phyloP scores from a whole-genome alignment of 2,888 invertebrate species.

The Tetragonula carbonaria region DNA sequence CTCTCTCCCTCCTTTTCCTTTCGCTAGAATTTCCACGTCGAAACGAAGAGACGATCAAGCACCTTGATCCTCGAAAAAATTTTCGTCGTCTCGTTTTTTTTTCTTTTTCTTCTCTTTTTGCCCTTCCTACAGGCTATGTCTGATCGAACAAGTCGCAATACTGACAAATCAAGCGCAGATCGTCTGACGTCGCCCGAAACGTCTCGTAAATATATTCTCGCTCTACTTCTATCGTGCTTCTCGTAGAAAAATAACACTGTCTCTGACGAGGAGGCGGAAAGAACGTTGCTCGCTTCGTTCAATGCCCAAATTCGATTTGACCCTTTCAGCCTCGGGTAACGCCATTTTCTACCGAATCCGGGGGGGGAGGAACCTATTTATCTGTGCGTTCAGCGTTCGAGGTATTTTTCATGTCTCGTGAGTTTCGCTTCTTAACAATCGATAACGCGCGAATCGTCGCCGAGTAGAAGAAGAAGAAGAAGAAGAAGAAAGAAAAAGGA shows the following conservation, averaged over 20 bases:
- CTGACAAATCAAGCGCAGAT: constrained; percentile 3
- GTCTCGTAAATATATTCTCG: constrained; percentile 15
- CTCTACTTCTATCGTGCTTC: constrained; percentile 42
- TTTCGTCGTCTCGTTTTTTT: background rate
- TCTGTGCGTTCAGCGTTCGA: background rate
- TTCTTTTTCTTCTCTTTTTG: too few relatives aligned
- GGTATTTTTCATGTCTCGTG: background rate
- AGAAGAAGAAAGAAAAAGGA: background rate
- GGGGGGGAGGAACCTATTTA: background rate
- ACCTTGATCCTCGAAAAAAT: constrained; percentile 23
- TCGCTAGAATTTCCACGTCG: background rate
- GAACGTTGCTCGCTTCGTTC: constrained; percentile 52
- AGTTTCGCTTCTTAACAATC: background rate
- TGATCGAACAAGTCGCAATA: constrained; percentile 12
- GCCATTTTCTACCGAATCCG: background rate
- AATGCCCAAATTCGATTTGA: constrained; percentile 37
- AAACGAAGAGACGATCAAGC: background rate
- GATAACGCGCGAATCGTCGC: too few relatives aligned
- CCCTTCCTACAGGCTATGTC: background rate
- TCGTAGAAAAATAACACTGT: constrained; percentile 69
- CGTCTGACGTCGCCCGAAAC: background rate
- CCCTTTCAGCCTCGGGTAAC: constrained; percentile 32
- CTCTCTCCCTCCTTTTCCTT: background rate
- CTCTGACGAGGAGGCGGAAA: constrained; percentile 52
- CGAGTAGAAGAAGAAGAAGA: background rate